A percentile compares a stretch with the other conserved stretches of the same genome.
Evolutionary conservation across 2,888 invertebrate genomes (phyloP).

Genomic region (Sarcophaga carnaria): DNA sequence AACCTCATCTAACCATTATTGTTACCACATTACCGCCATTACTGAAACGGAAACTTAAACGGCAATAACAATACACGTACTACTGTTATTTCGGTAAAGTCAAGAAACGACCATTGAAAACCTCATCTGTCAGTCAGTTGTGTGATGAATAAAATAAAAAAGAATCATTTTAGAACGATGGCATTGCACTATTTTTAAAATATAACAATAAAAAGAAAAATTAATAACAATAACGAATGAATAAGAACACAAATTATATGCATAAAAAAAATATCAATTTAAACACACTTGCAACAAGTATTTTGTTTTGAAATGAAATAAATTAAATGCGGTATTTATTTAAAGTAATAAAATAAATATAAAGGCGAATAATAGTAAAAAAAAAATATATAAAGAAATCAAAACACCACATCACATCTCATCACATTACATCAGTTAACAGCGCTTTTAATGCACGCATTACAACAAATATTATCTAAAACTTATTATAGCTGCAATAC

Average conservation of each 20-base stretch:
- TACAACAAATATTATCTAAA: background rate
- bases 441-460: background rate
- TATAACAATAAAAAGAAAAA: slow-evolving; percentile 13
- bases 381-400: slow-evolving; percentile 1
- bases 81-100: slow-evolving; percentile 31
- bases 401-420: background rate
- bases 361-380: slow-evolving; percentile 5
- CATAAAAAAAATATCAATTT: too few species aligned
- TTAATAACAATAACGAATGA: background rate
- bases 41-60: background rate
- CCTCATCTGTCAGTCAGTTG: slow-evolving; percentile 57
- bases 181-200: slow-evolving; percentile 43
- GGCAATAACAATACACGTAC: slow-evolving; percentile 6
- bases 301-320: too few species aligned
- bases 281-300: too few species aligned
- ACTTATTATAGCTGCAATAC: background rate
- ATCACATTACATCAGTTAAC: background rate
- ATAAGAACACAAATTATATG: too few species aligned
- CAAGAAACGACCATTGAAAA: slow-evolving; percentile 42
- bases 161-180: slow-evolving; percentile 43
- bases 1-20: background rate
- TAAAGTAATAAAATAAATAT: slow-evolving; percentile 22
- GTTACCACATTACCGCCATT: background rate
- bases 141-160: slow-evolving; percentile 44
- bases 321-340: background rate